Conservation (phyloP, 2,888 invertebrate species). For the Nemotelus nigrinus region DNA sequence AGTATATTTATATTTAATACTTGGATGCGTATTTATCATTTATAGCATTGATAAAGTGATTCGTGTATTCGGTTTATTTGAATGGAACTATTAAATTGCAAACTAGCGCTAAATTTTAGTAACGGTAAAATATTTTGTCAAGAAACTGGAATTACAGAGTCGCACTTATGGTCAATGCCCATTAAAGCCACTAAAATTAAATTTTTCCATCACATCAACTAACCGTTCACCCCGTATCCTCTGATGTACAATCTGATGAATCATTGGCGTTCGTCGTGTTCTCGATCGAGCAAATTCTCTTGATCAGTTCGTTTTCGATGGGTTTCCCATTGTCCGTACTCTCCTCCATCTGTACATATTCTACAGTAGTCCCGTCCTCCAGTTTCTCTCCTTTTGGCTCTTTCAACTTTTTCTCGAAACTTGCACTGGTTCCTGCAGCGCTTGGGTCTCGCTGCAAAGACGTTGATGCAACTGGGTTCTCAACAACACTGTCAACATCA, state of each 20-base stretch:
- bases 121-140: no score
- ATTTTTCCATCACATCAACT: no score
- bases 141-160: no score
- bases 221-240: constrained; percentile 65
- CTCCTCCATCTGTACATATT: constrained; percentile 65
- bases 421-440: neutral
- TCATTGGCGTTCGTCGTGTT: constrained; percentile 73
- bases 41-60: no score
- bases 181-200: no score
- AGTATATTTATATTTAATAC: no score
- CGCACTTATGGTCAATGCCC: no score
- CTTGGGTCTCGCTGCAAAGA: constrained; percentile 31
- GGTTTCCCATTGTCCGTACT: constrained; percentile 63
- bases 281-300: constrained; percentile 70
- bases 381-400: constrained; percentile 52
- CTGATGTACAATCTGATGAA: constrained; percentile 73
- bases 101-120: no score
- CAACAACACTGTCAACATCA: constrained; percentile 58
- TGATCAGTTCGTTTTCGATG: constrained; percentile 62
- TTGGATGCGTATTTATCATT: no score
- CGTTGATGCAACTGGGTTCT: constrained; percentile 42
- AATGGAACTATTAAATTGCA: no score
- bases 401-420: constrained; percentile 25
- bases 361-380: constrained; percentile 58
- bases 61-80: no score